Percentiles rank a stretch among this genome's conserved stretches.
Conservation (phyloP, 2,797 vertebrate genomes). For the Rhabdophis nuchalis region DNA sequence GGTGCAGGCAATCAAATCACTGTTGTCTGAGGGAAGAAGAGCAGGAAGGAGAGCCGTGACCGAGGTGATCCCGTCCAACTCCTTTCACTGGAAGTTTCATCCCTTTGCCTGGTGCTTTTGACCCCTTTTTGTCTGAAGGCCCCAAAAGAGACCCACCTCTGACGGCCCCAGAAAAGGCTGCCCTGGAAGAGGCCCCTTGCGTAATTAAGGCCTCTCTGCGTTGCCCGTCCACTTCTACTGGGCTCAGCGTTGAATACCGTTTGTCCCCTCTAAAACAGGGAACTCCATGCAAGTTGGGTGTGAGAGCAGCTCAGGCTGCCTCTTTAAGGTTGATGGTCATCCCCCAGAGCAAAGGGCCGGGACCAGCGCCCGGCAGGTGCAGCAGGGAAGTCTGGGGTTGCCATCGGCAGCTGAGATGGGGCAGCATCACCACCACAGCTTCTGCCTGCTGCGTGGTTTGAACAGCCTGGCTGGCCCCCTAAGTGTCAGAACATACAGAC, state of each 20-base stretch:
- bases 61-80: not conserved
- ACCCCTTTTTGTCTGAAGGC: not conserved
- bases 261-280: not conserved
- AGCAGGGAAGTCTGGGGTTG: not conserved
- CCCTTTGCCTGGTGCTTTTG: not conserved
- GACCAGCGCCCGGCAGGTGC: not conserved
- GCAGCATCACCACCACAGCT: too few species aligned
- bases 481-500: too few species aligned
- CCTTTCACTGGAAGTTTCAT: not conserved
- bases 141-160: not conserved
- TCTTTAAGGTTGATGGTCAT: too few species aligned
- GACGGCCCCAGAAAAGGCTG: not conserved
- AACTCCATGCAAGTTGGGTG: not conserved
- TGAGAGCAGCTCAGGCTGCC: not conserved
- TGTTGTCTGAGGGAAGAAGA: constrained; percentile 82
- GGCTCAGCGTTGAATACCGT: too few species aligned
- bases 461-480: not conserved
- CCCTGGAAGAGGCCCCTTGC: not conserved
- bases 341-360: not conserved
- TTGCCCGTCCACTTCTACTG: not conserved
- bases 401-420: not conserved
- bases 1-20: constrained; percentile 94
- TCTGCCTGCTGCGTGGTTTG: too few species aligned
- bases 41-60: not conserved
- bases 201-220: not conserved